phyloP scores from a whole-genome alignment of 2,113 vertebrate species.

The Microcebus ravelobensis region DNA sequence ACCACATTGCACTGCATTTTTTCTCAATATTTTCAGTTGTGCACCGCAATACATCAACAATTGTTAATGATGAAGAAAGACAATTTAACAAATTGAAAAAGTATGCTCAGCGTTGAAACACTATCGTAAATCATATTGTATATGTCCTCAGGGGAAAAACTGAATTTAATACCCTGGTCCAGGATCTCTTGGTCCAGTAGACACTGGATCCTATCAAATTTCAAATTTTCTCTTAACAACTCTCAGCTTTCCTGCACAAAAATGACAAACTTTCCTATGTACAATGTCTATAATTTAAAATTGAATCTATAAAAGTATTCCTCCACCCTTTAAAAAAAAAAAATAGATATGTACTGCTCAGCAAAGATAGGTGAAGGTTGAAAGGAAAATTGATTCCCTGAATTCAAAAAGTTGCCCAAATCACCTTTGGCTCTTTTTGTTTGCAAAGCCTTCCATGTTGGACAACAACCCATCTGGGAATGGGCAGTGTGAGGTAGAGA shows the following conservation, averaged over 20 bases:
- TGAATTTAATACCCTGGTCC: background rate
- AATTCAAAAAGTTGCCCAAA: background rate
- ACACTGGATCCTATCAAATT: background rate
- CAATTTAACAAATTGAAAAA: background rate
- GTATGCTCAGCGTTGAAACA: background rate
- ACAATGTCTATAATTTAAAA: background rate
- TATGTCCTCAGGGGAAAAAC: background rate
- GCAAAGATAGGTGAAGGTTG: background rate
- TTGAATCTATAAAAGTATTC: background rate
- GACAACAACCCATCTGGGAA: rapidly evolving
- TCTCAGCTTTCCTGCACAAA: background rate
- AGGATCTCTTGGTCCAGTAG: background rate
- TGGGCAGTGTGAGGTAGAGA: background rate
- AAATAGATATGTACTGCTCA: background rate
- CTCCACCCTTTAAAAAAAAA: rapidly evolving
- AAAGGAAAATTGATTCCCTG: background rate
- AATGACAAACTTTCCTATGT: background rate
- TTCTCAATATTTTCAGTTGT: background rate
- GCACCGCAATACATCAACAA: background rate
- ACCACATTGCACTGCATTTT: background rate
- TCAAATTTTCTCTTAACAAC: background rate
- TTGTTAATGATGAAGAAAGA: background rate
- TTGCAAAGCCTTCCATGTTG: background rate
- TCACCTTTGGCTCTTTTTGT: background rate
- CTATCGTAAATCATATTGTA: background rate